phyloP scores from a whole-genome alignment of 1,140 invertebrate genomes.

The Brachionus plicatilis region DNA sequence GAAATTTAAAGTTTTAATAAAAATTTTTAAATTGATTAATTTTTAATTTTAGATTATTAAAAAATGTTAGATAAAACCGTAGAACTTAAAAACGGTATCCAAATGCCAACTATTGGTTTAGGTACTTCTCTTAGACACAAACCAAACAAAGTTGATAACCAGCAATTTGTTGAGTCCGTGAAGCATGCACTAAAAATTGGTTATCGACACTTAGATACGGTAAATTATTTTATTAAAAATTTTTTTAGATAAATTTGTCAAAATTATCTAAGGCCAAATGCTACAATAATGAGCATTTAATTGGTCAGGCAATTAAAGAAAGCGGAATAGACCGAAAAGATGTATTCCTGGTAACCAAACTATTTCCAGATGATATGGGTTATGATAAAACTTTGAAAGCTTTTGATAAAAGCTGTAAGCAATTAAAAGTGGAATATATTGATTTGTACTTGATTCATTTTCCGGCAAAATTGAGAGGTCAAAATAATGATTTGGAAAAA shows the following conservation, averaged over 20 bases:
- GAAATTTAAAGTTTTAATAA: neutral
- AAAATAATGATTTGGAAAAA: slow-evolving; percentile 48
- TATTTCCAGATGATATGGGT: slow-evolving; percentile 55
- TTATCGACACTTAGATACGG: slow-evolving; percentile 4
- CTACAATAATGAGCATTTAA: slow-evolving; percentile 27
- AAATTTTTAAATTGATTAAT: neutral
- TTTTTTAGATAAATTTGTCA: neutral
- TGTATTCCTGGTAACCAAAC: slow-evolving; percentile 52
- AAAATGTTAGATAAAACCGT: neutral
- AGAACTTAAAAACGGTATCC: neutral
- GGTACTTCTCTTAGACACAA: slow-evolving; percentile 22
- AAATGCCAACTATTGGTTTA: slow-evolving; percentile 1
- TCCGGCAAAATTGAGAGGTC: slow-evolving; percentile 47
- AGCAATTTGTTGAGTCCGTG: neutral
- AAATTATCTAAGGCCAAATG: neutral
- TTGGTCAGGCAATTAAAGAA: slow-evolving; percentile 38
- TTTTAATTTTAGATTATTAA: neutral
- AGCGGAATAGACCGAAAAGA: slow-evolving; percentile 48
- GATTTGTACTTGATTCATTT: slow-evolving; percentile 53
- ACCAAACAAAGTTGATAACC: slow-evolving; percentile 3
- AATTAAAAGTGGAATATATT: slow-evolving; percentile 51
- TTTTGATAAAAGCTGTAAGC: slow-evolving; percentile 47
- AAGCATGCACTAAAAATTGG: slow-evolving; percentile 18
- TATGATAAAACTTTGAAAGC: slow-evolving; percentile 44
- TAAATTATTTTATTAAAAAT: neutral